Evolutionary conservation across 2,797 vertebrate species (phyloP), one percentile per base, ranked within the genome.

Genomic region (Gephyroberyx darwinii): DNA sequence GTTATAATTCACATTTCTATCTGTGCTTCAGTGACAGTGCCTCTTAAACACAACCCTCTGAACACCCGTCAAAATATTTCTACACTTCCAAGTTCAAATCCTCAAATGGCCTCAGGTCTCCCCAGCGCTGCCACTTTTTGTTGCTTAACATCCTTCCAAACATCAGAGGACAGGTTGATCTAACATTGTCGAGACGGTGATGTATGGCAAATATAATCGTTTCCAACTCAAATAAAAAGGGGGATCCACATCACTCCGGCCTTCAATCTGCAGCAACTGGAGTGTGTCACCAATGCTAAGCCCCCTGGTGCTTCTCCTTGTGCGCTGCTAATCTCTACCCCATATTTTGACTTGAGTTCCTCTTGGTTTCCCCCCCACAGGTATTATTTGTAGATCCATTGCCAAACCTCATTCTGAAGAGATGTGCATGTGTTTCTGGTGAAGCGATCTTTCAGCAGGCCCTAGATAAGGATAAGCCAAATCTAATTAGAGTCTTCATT

Each of bases 351-450:
- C 8, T 20, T 22, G 19, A 19, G 17, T 43, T 54, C 39, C 50
- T 52, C 48, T 33, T 30, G 22, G 19, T 14, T 48, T 56, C 51
- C 16, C 20, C 26, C 30, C 53, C 60, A 53, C 26, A 37, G 53
- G 66, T 57, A 69, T 48, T 48, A 22, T 65, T 59, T 75, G 45
- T 45, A 53, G 74, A 31, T 26, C 56, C 7, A 26, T 41, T 59
- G 20, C 50, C 30, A 56, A 45, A 52, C 8, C 47, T 47, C 20
- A 33, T 43, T 52, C 22, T 52, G 26, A 50, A 65, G 62, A 41
- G 62, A 55, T 50, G 52, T n/a, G 52, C 31, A 10, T 62, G 59
- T 64, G 59, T 48, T 71, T 71, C 69, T 71, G 69, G 41, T 37
- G 19, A 56, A 71, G 61, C 52, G 17, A 71, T 71, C 41, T 71